Conservation (phyloP, 2,113 vertebrate species). For the Heteronetta atricapilla region DNA sequence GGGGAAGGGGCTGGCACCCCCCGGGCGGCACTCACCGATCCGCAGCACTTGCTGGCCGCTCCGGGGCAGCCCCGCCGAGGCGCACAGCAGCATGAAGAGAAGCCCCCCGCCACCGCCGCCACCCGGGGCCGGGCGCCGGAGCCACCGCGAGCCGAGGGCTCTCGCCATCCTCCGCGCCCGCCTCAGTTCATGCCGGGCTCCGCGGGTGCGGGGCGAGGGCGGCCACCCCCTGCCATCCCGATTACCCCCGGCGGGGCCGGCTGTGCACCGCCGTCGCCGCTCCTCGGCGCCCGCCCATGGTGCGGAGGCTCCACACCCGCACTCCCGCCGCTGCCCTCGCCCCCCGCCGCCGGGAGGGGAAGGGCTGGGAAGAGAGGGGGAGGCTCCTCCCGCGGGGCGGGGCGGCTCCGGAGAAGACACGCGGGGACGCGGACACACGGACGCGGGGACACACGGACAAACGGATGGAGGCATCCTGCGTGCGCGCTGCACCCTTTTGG, state of each 20-base stretch:
- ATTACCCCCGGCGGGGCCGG: background rate
- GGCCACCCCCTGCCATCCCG: background rate
- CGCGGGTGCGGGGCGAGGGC: slow-evolving; percentile 35
- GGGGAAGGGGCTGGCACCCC: background rate
- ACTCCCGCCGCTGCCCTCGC: background rate
- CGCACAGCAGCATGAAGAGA: slow-evolving; percentile 80
- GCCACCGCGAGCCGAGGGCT: slow-evolving; percentile 56
- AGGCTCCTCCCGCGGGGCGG: slow-evolving; percentile 33
- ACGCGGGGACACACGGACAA: no score
- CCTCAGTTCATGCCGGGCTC: slow-evolving; percentile 70
- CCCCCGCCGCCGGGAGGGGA: background rate
- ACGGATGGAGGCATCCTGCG: no score
- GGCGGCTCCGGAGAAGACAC: background rate
- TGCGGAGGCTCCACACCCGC: slow-evolving; percentile 15
- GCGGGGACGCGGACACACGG: no score
- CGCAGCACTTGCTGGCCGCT: slow-evolving; percentile 90
- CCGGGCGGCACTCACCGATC: slow-evolving; percentile 86
- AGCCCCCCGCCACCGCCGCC: slow-evolving; percentile 68
- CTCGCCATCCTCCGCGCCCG: slow-evolving; percentile 65
- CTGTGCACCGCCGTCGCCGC: slow-evolving; percentile 68
- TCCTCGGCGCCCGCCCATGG: slow-evolving; percentile 56
- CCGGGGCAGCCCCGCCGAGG: slow-evolving; percentile 80
- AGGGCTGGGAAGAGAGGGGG: background rate
- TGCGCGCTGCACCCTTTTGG: background rate
- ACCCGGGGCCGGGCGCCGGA: slow-evolving; percentile 74